Conservation (phyloP, 2,797 vertebrate species). For the Cossypha caffra region DNA sequence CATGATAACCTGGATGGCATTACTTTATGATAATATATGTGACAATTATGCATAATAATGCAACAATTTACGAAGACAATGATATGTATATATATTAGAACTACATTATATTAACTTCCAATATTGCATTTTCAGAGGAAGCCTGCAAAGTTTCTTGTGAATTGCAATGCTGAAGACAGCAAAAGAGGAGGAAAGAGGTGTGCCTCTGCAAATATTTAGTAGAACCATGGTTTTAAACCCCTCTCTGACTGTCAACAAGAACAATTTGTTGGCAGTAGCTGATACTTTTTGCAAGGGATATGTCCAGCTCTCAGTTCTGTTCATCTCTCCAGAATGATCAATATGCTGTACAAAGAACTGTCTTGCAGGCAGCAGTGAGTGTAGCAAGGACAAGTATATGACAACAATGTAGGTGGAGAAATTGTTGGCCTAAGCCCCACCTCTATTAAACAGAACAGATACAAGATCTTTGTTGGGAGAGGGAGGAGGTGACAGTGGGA, state of each 20-base stretch:
- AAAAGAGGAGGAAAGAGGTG: background rate
- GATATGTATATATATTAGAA: background rate
- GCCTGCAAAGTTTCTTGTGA: background rate
- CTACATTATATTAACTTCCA: background rate
- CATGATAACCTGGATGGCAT: background rate
- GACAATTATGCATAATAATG: background rate
- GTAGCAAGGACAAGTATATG: background rate
- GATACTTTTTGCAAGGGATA: background rate
- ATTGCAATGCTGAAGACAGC: background rate
- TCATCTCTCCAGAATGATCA: background rate
- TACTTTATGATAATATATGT: background rate
- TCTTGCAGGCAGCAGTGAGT: background rate
- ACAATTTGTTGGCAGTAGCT: background rate
- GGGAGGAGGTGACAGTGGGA: fast-evolving
- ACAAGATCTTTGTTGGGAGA: background rate
- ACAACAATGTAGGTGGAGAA: background rate
- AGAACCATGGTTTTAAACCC: background rate
- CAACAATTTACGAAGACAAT: background rate
- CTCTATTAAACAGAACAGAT: background rate
- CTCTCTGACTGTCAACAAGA: background rate
- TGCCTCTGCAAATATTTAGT: background rate
- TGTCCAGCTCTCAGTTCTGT: background rate
- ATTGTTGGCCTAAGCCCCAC: background rate
- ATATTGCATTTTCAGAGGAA: background rate
- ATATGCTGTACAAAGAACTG: background rate